Evolutionary conservation across 2,797 vertebrate species (phyloP).

Genomic region (Miichthys miiuy): DNA sequence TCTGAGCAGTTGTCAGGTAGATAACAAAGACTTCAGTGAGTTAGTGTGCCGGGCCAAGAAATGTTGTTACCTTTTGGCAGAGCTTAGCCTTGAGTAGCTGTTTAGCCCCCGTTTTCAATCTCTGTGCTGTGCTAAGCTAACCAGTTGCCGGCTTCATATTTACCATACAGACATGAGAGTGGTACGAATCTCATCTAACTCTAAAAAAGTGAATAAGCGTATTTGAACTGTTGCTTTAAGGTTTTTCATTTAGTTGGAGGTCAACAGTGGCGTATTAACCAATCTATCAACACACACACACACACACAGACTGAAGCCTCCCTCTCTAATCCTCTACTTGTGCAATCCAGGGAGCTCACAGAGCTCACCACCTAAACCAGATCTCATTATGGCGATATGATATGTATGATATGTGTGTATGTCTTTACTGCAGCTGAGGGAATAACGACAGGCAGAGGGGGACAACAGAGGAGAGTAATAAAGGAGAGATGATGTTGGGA

Average conservation of each 20-base stretch:
- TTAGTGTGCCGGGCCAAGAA: background rate
- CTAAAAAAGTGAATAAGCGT: background rate
- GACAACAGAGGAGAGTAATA: background rate
- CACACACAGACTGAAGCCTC: background rate
- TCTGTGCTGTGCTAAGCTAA: background rate
- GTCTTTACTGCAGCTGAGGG: slow-evolving; percentile 13
- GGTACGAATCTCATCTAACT: background rate
- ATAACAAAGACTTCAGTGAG: background rate
- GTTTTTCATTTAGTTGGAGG: background rate
- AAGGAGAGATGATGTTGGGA: slow-evolving; percentile 8
- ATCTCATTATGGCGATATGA: slow-evolving; percentile 41
- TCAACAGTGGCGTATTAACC: background rate
- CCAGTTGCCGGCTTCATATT: background rate
- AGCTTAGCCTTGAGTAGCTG: background rate
- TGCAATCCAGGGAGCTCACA: slow-evolving; percentile 28
- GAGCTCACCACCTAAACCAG: slow-evolving; percentile 35
- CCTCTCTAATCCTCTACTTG: slow-evolving; percentile 47
- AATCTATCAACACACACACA: background rate
- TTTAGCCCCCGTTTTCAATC: background rate
- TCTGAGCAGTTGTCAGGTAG: background rate
- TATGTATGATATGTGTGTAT: background rate
- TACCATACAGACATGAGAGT: background rate
- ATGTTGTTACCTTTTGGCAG: background rate
- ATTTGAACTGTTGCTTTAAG: background rate
- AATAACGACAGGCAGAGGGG: slow-evolving; percentile 23